Conservation (phyloP, 2,888 invertebrate genomes). For the Cryptosula pallasiana region DNA sequence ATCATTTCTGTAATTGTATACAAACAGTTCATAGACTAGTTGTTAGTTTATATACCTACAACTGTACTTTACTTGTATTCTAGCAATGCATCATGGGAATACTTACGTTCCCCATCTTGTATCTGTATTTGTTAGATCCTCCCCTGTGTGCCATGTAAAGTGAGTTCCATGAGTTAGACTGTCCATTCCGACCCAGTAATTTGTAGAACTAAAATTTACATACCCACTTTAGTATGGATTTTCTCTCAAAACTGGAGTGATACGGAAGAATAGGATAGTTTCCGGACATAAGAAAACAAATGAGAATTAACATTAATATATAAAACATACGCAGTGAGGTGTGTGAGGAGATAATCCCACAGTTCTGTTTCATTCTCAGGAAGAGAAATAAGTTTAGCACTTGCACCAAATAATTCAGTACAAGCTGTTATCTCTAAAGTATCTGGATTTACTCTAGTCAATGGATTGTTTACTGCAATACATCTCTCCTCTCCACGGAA, state of each 20-base stretch:
- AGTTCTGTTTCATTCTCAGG: not conserved
- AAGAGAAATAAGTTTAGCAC: not conserved
- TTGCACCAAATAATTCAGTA: not conserved
- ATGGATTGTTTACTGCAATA: slow-evolving; percentile 5
- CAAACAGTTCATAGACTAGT: too few relatives aligned
- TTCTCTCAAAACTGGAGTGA: too few relatives aligned
- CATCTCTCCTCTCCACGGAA: not conserved
- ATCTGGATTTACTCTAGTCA: not conserved
- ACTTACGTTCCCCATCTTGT: slow-evolving; percentile 6
- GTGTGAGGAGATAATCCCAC: not conserved
- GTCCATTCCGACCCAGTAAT: slow-evolving; percentile 16
- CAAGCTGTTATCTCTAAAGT: not conserved
- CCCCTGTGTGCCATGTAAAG: not conserved
- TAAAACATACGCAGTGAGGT: not conserved
- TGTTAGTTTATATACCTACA: too few relatives aligned
- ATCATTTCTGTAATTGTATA: not conserved
- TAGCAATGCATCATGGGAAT: too few relatives aligned
- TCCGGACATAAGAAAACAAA: too few relatives aligned
- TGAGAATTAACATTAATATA: too few relatives aligned
- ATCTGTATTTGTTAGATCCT: not conserved
- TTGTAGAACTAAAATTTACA: not conserved
- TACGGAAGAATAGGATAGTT: too few relatives aligned
- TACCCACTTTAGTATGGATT: too few relatives aligned
- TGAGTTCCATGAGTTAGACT: not conserved
- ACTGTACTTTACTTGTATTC: too few relatives aligned